phyloP scores from a whole-genome alignment of 2,113 vertebrate species.

The Seriola quinqueradiata region DNA sequence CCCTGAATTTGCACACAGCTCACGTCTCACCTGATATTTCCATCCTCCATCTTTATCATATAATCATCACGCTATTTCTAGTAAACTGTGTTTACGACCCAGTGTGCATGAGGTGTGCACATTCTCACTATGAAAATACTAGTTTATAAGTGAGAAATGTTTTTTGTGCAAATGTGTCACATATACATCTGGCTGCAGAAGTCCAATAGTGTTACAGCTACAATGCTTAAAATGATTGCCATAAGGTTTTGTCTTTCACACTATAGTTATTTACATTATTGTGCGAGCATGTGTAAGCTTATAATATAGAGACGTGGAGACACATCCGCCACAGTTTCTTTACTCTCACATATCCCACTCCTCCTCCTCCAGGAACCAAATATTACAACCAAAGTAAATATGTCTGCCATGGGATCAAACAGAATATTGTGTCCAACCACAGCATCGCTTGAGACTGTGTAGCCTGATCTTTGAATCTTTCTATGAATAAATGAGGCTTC shows the following conservation, averaged over 20 bases:
- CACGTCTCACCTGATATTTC: neutral
- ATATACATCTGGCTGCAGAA: neutral
- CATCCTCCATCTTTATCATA: neutral
- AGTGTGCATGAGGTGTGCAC: neutral
- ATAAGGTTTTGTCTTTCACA: too few species aligned
- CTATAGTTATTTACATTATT: neutral
- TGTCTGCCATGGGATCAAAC: conserved; percentile 46
- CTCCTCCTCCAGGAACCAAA: neutral
- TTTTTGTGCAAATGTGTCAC: too few species aligned
- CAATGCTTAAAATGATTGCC: too few species aligned
- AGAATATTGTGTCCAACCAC: conserved; percentile 41
- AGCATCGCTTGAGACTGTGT: conserved; percentile 25
- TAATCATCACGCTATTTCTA: neutral
- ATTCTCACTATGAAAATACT: neutral
- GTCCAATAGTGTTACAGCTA: neutral
- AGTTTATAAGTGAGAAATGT: neutral
- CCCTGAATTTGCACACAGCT: too few species aligned
- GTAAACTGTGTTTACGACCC: neutral
- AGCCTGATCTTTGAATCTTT: conserved; percentile 35
- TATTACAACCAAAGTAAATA: conserved; percentile 43
- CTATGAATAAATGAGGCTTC: conserved; percentile 54
- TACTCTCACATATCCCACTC: neutral
- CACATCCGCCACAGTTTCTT: neutral
- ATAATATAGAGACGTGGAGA: neutral
- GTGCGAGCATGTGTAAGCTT: neutral